Evolutionary conservation across 2,888 invertebrate genomes (phyloP), one percentile per base, ranked within the genome.

Genomic region (Onthophagus sagittarius): DNA sequence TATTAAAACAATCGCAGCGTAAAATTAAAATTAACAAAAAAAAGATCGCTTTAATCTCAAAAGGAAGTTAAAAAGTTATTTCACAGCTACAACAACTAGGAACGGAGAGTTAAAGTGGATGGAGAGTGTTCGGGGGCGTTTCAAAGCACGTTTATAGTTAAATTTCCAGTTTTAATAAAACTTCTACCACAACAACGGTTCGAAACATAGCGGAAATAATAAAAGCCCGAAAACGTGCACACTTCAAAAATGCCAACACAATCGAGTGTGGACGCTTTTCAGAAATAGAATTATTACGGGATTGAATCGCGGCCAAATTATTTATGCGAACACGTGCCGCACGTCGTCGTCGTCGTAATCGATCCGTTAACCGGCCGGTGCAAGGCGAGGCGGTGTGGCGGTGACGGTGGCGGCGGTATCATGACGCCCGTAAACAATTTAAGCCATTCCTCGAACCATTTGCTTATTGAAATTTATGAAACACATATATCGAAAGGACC

Each of bases 321-420:
- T 53, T 70, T 70, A 70, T 70, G 62, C 70, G 62, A 23, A 53
- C 70, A 70, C 62, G 70, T 15, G 7, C 15, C 32, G 69, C 7
- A 15, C 31, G 31, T 15, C 70, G 70, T 62, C 70, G 33, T 15
- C 70, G 70, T 13, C 70, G 14, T 33, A 15, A 70, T 39, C 39
- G 62, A 14, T 39, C 62, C 23, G 23, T 3, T 23, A 23, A 23
- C 70, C 11, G 14, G 39, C 23, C 62, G 53, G 33, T 53, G 62
- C 15, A n/a, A n/a, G n/a, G n/a, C n/a, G n/a, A n/a, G 70, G 53
- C 53, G 70, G 70, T 23, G 70, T 14, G 15, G 11, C 13, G 6
- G 15, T 32, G 11, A 2, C 69, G 31, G 9, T n/a, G 23, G 69
- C 31, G 69, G 15, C 6, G 7, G 39, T 53, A 23, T 23, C 23